phyloP scores from a whole-genome alignment of 2,113 vertebrate species.

The Romanogobio albipinnatus region DNA sequence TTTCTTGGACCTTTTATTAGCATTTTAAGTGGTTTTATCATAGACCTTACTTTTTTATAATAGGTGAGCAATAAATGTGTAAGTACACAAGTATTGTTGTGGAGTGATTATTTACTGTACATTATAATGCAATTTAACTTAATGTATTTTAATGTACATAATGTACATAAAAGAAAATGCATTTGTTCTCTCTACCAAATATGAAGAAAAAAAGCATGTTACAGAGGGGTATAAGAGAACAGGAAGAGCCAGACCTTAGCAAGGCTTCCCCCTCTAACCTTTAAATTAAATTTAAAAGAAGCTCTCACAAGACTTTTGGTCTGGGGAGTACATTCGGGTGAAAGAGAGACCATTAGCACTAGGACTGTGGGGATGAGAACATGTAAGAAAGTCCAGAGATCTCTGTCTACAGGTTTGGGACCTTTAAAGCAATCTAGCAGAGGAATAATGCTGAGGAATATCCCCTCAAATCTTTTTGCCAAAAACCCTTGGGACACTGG shows the following conservation, averaged over 20 bases:
- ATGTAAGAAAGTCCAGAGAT: slow-evolving; percentile 68
- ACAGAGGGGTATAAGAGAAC: background rate
- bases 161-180: background rate
- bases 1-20: background rate
- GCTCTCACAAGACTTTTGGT: slow-evolving; percentile 54
- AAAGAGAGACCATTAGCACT: slow-evolving; percentile 69
- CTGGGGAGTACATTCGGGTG: slow-evolving; percentile 57
- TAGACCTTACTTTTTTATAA: background rate
- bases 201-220: background rate
- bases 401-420: slow-evolving; percentile 59
- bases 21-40: background rate
- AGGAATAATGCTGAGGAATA: slow-evolving; percentile 68
- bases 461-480: slow-evolving; percentile 59
- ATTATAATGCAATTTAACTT: background rate
- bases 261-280: slow-evolving; percentile 58
- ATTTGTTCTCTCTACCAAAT: background rate
- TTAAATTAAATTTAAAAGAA: slow-evolving; percentile 66
- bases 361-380: slow-evolving; percentile 70
- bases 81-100: background rate
- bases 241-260: slow-evolving; percentile 48
- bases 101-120: background rate
- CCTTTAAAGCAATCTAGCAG: slow-evolving; percentile 65
- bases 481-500: slow-evolving; percentile 57
- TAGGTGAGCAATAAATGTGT: background rate
- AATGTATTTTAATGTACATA: background rate